A percentile compares a stretch with the other conserved stretches of the same genome.
phyloP scores from a whole-genome alignment of 2,113 vertebrate species.

The Pundamilia nyererei region DNA sequence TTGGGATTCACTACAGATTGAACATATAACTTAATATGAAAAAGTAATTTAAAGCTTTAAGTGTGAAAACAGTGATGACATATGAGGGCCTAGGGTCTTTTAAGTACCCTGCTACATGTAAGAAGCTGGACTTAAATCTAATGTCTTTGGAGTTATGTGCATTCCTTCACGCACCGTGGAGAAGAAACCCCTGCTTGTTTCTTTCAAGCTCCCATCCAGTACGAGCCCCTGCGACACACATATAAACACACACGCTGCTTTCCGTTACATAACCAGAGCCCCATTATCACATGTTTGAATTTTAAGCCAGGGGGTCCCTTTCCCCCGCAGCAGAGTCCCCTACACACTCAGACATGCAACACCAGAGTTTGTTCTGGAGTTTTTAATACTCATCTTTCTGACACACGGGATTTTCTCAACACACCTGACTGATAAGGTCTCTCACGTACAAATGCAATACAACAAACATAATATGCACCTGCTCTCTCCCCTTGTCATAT shows the following conservation, averaged over 20 bases:
- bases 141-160: conserved; percentile 38
- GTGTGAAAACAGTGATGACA: background rate
- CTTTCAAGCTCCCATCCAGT: background rate
- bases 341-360: background rate
- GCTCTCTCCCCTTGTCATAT: background rate
- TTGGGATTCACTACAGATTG: background rate
- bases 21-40: background rate
- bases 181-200: conserved; percentile 38
- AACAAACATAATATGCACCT: background rate
- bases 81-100: background rate
- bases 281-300: conserved; percentile 42
- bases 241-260: background rate
- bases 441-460: background rate
- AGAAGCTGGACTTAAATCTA: background rate
- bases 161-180: conserved; percentile 46
- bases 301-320: conserved; percentile 28
- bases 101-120: conserved; percentile 6
- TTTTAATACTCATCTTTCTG: background rate
- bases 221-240: background rate
- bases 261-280: conserved; percentile 45
- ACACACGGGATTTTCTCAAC: background rate
- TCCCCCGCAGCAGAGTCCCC: conserved; percentile 8
- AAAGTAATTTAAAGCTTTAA: background rate
- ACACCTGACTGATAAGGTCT: background rate
- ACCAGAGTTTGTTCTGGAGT: background rate